A percentile compares a stretch with the other conserved stretches of the same genome.
Evolutionary conservation across 2,797 vertebrate species (phyloP).

Genomic region (Takifugu ocellatus): DNA sequence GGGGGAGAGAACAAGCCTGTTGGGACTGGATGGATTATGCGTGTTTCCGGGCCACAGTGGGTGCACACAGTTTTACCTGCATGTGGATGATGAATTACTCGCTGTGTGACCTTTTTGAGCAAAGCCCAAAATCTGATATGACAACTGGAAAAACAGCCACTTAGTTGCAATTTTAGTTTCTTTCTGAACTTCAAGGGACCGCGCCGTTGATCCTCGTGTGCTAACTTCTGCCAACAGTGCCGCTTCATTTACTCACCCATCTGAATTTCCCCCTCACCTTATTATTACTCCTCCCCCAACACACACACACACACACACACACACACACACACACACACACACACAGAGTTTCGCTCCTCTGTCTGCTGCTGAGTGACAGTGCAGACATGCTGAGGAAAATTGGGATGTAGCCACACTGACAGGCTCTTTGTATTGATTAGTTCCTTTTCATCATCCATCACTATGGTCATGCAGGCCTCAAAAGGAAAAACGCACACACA

Average conservation of each 20-base stretch:
- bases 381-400: slow-evolving; percentile 53
- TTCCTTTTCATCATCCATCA: slow-evolving; percentile 64
- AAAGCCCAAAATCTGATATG: slow-evolving; percentile 22
- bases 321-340: no score
- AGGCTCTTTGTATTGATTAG: slow-evolving; percentile 68
- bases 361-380: slow-evolving; percentile 47
- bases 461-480: slow-evolving; percentile 22
- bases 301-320: not conserved
- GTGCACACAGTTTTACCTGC: slow-evolving; percentile 10
- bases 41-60: slow-evolving; percentile 7
- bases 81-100: slow-evolving; percentile 23
- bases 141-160: slow-evolving; percentile 13
- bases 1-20: slow-evolving; percentile 22
- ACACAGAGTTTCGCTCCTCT: slow-evolving; percentile 1
- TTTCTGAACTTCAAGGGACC: slow-evolving; percentile 9
- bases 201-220: not conserved
- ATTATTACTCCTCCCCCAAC: slow-evolving; percentile 23
- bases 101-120: slow-evolving; percentile 41
- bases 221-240: slow-evolving; percentile 5
- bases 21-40: slow-evolving; percentile 29
- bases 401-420: slow-evolving; percentile 62
- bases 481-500: slow-evolving; percentile 10
- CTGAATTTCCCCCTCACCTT: slow-evolving; percentile 17
- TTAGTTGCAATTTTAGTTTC: slow-evolving; percentile 3
- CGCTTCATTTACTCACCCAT: slow-evolving; percentile 21